phyloP scores from a whole-genome alignment of 2,113 vertebrate genomes.

The Brachyhypopomus occidentalis region DNA sequence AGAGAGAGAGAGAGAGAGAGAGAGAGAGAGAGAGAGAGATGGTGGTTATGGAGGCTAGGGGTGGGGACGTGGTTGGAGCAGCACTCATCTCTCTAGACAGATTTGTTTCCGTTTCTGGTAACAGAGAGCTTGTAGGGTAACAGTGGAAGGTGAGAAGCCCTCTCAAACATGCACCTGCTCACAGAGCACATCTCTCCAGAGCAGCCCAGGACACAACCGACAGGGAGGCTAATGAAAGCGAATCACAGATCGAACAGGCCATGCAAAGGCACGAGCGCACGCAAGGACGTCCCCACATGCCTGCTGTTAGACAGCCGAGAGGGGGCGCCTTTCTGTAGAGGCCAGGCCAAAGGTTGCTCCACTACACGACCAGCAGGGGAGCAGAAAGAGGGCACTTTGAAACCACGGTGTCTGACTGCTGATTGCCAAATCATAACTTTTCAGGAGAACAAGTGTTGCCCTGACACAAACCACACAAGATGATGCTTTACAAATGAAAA shows the following conservation, averaged over 20 bases:
- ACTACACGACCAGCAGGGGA: not conserved
- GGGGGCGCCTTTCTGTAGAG: not conserved
- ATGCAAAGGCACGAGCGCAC: slow-evolving; percentile 1
- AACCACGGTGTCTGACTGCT: not conserved
- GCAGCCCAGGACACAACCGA: not conserved
- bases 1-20: slow-evolving; percentile 86
- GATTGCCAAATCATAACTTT: slow-evolving; percentile 25
- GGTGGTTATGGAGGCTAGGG: too few species aligned
- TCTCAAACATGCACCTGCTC: slow-evolving; percentile 15
- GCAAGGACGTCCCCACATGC: not conserved
- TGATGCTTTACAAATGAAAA: slow-evolving; percentile 24
- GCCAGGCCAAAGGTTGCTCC: slow-evolving; percentile 24
- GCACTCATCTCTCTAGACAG: slow-evolving; percentile 88
- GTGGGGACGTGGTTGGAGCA: slow-evolving; percentile 84
- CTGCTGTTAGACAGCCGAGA: not conserved
- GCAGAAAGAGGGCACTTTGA: not conserved
- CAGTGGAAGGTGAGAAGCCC: slow-evolving; percentile 46
- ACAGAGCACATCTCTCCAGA: not conserved
- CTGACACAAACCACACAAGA: not conserved
- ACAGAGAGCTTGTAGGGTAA: slow-evolving; percentile 82
- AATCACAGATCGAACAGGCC: not conserved
- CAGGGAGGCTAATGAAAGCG: not conserved
- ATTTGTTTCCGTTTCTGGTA: slow-evolving; percentile 88
- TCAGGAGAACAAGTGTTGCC: not conserved
- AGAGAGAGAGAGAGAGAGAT: slow-evolving; percentile 85